These are phyloP conservation scores for Thalassophryne amazonica DNA, from an alignment of 2,797 vertebrate species.

Conservation along the genomic window DNA sequence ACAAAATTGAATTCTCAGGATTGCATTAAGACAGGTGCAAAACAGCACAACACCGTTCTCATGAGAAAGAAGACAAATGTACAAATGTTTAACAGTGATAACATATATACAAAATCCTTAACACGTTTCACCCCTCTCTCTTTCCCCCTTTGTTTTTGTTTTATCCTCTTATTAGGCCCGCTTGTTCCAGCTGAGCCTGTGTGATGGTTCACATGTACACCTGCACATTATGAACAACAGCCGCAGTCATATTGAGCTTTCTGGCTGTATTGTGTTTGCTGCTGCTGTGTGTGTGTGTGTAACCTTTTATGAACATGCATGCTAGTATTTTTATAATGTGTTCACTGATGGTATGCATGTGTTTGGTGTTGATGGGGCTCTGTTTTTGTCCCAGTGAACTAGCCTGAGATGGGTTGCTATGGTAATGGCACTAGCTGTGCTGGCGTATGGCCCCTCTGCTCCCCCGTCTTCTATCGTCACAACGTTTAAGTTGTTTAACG, in stretches of 20 bases:
- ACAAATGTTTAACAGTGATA: too few relatives aligned
- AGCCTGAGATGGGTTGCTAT: constrained; percentile 62
- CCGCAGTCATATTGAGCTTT: constrained; percentile 27
- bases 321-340: constrained; percentile 23
- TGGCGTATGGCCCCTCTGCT: constrained; percentile 13
- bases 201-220: constrained; percentile 46
- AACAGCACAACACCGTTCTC: too few relatives aligned
- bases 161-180: constrained; percentile 26
- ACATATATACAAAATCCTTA: too few relatives aligned
- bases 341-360: constrained; percentile 19
- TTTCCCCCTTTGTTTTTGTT: constrained; percentile 6
- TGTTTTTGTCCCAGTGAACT: constrained; percentile 60
- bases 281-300: background rate
- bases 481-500: constrained; percentile 7
- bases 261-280: constrained; percentile 28
- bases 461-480: background rate
- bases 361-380: background rate
- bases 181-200: constrained; percentile 30
- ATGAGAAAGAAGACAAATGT: too few relatives aligned
- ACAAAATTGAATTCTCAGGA: too few relatives aligned
- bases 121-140: constrained; percentile 18
- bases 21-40: too few relatives aligned
- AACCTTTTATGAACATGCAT: constrained; percentile 28
- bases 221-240: constrained; percentile 30
- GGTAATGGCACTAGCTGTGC: constrained; percentile 50